Evolutionary conservation across 2,797 vertebrate species (phyloP).

Genomic region (Gymnopithys bicolor): DNA sequence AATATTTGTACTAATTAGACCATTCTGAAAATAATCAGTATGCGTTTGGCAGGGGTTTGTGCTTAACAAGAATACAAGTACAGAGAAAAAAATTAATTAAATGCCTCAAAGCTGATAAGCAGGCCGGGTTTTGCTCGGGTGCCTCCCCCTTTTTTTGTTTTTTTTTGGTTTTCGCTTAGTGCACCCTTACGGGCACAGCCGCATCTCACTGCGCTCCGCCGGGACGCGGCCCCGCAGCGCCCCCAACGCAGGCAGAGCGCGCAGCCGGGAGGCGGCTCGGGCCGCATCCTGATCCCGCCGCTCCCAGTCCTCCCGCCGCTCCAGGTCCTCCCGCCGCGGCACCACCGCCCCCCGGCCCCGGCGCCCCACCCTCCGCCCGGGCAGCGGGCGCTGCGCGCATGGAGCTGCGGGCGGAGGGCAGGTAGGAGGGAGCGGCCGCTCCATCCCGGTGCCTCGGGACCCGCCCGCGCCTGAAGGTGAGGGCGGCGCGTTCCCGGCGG

Average conservation of each 20-base stretch:
- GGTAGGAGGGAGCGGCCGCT: not conserved
- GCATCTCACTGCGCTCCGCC: no score
- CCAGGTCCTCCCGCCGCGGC: no score
- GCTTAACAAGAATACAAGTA: not conserved
- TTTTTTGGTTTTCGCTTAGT: not conserved
- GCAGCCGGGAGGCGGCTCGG: no score
- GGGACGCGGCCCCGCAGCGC: no score
- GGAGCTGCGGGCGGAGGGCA: not conserved
- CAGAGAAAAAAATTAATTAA: not conserved
- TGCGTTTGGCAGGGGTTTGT: not conserved
- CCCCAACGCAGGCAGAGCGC: no score
- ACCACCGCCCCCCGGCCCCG: no score
- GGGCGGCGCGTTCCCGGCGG: not conserved
- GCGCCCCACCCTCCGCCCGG: no score
- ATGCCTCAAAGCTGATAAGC: not conserved
- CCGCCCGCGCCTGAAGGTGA: not conserved
- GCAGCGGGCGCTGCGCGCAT: not conserved
- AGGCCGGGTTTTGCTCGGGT: not conserved
- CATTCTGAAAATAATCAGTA: not conserved
- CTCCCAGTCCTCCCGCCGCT: no score
- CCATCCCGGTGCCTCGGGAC: no score
- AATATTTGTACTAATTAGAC: not conserved
- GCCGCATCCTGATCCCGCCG: no score
- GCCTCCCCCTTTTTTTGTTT: rapidly evolving
- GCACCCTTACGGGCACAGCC: no score